Base-by-base conservation (phyloP, 2,888 invertebrate species). In the Dione vanillae region DNA sequence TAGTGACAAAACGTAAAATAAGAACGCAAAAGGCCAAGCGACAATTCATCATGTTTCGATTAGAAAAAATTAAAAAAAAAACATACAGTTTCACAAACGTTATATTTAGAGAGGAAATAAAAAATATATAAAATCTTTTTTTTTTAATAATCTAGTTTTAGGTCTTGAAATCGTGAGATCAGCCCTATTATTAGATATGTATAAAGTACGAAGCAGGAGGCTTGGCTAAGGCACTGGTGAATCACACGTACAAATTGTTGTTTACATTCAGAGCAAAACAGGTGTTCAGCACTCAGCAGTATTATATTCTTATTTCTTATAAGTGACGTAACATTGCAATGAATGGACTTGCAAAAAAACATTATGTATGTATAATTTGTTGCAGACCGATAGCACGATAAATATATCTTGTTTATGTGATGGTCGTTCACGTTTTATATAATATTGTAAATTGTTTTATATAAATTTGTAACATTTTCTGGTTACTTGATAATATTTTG, bases 141-240 rank as follows among this genome's bases (percentile, higher is more conserved):
- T 41, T 8, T 49, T 41, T 52, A 40, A 12, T n/a, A 51, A 41
- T 56, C 37, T 61, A 41, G 51, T 52, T 58, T 62, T 47, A 65
- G 41, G 37, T 47, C n/a, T 40, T 58, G 40, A 43, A 43, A 58
- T 43, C 35, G 65, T 72, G 69, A 70, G 58, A 59, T 69, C 72
- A 74, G 41, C 40, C 43, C 52, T 73, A 70, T 71, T 69, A 67
- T 64, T 74, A 74, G 65, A 19, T 19, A 56, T 69, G 71, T 27
- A 27, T 27, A 27, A 27, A 27, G 27, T 66, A 61, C 12, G 61
- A 61, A 56, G 16, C 37, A 51, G 65, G 70, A 74, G 74, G 74
- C 74, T 74, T 73, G 73, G 74, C 74, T 70, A 54, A 69, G 66
- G 69, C 62, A 49, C 59, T 54, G 52, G 69, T 74, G 74, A 74